Evolutionary conservation across 2,888 invertebrate species (phyloP), one percentile per base, ranked within the genome.

Genomic region (Eupithecia dodoneata): DNA sequence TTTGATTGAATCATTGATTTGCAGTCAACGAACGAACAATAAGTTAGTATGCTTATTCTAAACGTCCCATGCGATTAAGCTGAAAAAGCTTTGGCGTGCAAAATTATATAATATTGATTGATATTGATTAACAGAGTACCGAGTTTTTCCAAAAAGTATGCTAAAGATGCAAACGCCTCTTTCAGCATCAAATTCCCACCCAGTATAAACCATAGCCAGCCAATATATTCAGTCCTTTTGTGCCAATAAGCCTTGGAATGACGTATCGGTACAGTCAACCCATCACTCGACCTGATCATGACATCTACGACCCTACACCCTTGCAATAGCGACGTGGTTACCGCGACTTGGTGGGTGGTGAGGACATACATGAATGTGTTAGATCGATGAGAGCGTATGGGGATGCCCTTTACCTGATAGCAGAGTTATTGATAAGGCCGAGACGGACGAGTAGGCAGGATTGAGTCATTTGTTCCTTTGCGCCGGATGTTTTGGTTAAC

Each of bases 221-320:
- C 15, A 66, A 69, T 44, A 69, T 10, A 72, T 63, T 13, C 12
- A 6, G 30, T 73, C 66, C 72, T 77, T 63, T 75, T 73, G 71
- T 73, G 75, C 12, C 66, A 71, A 78, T 30, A 47, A 71, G 55
- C 66, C 75, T 49, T 78, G 67, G 41, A 74, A 74, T 72, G 66
- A 73, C 66, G 73, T 78, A 73, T 65, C 47, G 42, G 52, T 69
- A 72, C 59, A 59, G 52, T 71, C 45, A 65, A 49, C 52, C 65
- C 63, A 71, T 45, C 18, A 30, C 6, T 30, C 52, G n/a, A 65
- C 63, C 30, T 63, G 30, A 55, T 55, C 30, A 63, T 10, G 30
- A 18, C 10, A 63, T 63, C 10, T 12, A 3, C 42, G 15, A 69
- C 45, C 44, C 18, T 69, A 45, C 44, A 10, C 69, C 42, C n/a